phyloP scores from a whole-genome alignment of 2,888 invertebrate genomes.

The Gortyna flavago region DNA sequence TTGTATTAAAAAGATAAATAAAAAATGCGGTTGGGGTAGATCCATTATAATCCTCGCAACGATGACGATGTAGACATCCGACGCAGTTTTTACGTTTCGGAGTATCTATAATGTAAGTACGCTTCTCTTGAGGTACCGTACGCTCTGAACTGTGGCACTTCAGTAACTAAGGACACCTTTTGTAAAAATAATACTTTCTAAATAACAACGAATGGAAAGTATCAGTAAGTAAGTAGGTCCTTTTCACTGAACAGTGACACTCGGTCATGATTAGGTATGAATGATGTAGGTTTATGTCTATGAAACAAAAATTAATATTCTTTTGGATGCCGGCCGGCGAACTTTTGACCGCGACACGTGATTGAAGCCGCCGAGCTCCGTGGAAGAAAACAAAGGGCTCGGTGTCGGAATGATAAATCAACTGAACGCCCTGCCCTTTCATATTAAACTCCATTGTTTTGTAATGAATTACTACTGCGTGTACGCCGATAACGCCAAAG shows the following conservation, averaged over 20 bases:
- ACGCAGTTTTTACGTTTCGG: conserved; percentile 37
- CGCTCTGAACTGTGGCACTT: conserved; percentile 18
- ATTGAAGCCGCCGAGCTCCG: conserved; percentile 71
- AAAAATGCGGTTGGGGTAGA: conserved; percentile 67
- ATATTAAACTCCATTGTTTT: conserved; percentile 82
- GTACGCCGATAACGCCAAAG: conserved; percentile 52
- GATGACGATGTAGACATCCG: conserved; percentile 31
- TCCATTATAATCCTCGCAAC: conserved; percentile 62
- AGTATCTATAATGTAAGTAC: not conserved
- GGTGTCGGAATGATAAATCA: conserved; percentile 82
- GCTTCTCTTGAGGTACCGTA: conserved; percentile 5
- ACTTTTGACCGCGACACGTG: conserved; percentile 78
- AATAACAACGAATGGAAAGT: conserved; percentile 24
- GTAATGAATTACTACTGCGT: conserved; percentile 69
- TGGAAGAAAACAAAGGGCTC: conserved; percentile 80
- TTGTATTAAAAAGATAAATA: conserved; percentile 59
- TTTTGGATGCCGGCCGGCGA: conserved; percentile 67
- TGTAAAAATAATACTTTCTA: conserved; percentile 20
- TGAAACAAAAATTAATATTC: conserved; percentile 70
- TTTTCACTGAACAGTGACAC: conserved; percentile 29
- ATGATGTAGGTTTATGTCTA: conserved; percentile 58
- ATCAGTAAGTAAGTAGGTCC: conserved; percentile 29
- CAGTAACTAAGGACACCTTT: conserved; percentile 12
- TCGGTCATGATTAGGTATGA: conserved; percentile 45
- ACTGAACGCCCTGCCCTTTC: conserved; percentile 81